Percentiles rank a stretch among this genome's conserved stretches.
phyloP scores from a whole-genome alignment of 2,797 vertebrate genomes.

The Babyrousa celebensis region DNA sequence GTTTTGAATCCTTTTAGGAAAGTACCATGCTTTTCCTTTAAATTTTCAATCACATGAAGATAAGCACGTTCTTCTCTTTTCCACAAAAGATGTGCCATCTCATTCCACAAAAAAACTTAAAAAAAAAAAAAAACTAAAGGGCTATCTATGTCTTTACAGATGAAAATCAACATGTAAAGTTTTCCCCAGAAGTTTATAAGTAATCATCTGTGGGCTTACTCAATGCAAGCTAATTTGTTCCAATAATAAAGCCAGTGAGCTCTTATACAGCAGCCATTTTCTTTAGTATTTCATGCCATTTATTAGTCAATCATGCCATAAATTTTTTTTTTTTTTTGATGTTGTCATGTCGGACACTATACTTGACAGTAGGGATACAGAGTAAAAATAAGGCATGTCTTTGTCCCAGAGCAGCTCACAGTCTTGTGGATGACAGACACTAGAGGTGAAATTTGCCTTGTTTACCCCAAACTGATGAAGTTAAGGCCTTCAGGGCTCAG shows the following conservation, averaged over 20 bases:
- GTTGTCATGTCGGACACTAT: not conserved
- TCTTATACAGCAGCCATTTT: not conserved
- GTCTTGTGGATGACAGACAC: not conserved
- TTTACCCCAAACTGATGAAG: slow-evolving; percentile 54
- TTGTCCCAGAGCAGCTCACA: not conserved
- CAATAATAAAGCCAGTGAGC: slow-evolving; percentile 4
- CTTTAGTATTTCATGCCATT: not conserved
- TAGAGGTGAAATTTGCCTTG: slow-evolving; percentile 30
- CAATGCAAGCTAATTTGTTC: slow-evolving; percentile 4
- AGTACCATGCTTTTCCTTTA: slow-evolving; percentile 63
- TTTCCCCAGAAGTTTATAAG: slow-evolving; percentile 31
- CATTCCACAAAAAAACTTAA: slow-evolving; percentile 49
- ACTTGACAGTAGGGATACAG: not conserved
- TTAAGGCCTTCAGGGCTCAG: slow-evolving; percentile 18
- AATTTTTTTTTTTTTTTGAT: slow-evolving; percentile 52
- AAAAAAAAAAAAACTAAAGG: slow-evolving; percentile 26
- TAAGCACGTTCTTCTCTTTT: slow-evolving; percentile 43
- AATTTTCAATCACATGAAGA: slow-evolving; percentile 33
- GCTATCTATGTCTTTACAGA: slow-evolving; percentile 1
- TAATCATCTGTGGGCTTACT: not conserved
- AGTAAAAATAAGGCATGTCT: not conserved
- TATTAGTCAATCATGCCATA: not conserved
- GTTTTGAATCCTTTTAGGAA: slow-evolving; percentile 52
- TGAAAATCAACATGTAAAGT: slow-evolving; percentile 36
- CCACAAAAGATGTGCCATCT: slow-evolving; percentile 26